Percentiles rank a stretch among this genome's conserved stretches.
Conservation (phyloP, 1,140 invertebrate genomes). For the Meloidogyne floridensis region DNA sequence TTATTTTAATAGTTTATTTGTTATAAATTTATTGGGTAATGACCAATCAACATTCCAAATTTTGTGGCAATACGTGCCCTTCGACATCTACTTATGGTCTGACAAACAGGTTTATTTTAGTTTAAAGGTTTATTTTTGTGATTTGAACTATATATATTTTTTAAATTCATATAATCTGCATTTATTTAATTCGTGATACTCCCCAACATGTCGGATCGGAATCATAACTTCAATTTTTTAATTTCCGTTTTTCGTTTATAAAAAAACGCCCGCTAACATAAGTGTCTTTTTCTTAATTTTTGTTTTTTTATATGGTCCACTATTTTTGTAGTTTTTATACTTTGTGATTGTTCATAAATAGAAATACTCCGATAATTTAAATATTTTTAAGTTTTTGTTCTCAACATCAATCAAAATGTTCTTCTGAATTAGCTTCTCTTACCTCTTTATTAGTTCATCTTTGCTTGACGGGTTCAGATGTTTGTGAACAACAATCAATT, state of each 20-base stretch:
- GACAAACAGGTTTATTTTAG: not conserved
- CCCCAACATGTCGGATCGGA: too few species aligned
- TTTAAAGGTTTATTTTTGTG: not conserved
- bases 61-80: not conserved
- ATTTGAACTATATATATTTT: not conserved
- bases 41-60: not conserved
- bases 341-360: too few species aligned
- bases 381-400: not conserved
- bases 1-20: too few species aligned
- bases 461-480: constrained; percentile 33
- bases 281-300: too few species aligned
- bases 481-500: constrained; percentile 37
- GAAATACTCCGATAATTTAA: too few species aligned
- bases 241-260: too few species aligned
- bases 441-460: constrained; percentile 35
- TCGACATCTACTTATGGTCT: not conserved
- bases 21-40: not conserved
- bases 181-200: too few species aligned
- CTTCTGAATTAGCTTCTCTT: constrained; percentile 31
- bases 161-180: too few species aligned
- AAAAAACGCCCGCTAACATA: too few species aligned
- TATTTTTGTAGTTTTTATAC: too few species aligned
- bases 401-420: not conserved
- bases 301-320: too few species aligned
- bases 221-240: too few species aligned